These are phyloP conservation scores for Natator depressus DNA, from an alignment of 2,113 vertebrate species.

Conservation along the genomic window DNA sequence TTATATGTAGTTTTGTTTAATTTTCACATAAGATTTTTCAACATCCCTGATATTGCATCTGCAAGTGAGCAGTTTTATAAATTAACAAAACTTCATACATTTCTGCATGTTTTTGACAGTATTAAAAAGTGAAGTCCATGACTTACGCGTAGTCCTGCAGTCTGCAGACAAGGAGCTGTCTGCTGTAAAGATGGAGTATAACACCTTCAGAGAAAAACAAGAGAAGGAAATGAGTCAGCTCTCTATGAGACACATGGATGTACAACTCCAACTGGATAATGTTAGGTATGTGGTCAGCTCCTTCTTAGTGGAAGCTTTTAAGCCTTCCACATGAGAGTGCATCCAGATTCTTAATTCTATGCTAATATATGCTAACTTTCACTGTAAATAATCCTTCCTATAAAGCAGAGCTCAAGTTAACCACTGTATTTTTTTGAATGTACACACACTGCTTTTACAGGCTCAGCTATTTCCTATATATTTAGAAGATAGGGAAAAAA, in stretches of 20 bases:
- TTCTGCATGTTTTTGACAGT: conserved; percentile 76
- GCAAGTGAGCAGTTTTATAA: not conserved
- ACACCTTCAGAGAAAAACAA: conserved; percentile 77
- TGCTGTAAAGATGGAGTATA: conserved; percentile 76
- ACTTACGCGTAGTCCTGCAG: conserved; percentile 92
- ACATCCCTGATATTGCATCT: not conserved
- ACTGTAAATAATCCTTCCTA: not conserved
- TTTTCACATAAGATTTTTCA: not conserved
- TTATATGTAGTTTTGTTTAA: not conserved
- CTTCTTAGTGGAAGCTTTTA: not conserved
- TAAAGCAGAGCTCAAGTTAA: not conserved
- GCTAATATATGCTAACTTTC: not conserved
- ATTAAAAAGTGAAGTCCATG: conserved; percentile 88
- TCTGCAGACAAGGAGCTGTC: conserved; percentile 94
- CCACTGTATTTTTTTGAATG: not conserved
- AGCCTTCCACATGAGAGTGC: not conserved
- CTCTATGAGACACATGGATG: conserved; percentile 86
- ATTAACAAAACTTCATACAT: not conserved
- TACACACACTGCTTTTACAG: not conserved
- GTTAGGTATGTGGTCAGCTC: conserved; percentile 82
- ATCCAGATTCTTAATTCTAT: not conserved
- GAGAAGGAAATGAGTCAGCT: conserved; percentile 85
- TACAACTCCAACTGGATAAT: conserved; percentile 90
- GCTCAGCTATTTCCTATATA: not conserved
- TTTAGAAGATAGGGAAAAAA: not conserved